Conservation (phyloP, 1,140 invertebrate species). For the Drosophila elegans region DNA sequence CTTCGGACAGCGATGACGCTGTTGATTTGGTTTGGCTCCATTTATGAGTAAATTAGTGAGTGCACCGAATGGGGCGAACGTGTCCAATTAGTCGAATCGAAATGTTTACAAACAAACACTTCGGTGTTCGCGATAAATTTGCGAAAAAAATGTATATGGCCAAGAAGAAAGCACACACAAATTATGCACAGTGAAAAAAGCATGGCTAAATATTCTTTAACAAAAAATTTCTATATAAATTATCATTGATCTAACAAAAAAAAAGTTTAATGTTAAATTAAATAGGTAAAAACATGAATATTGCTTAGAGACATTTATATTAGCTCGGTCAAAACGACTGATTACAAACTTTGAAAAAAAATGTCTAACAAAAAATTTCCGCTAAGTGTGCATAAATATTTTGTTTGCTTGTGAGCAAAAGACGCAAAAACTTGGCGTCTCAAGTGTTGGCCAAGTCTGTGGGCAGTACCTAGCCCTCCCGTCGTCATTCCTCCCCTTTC, state of each 20-base stretch:
- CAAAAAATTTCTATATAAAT: too few species aligned
- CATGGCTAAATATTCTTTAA: background rate
- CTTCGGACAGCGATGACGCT: conserved; percentile 23
- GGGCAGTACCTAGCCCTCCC: conserved; percentile 18
- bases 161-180: conserved; percentile 31
- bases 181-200: conserved; percentile 16
- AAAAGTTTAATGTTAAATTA: too few species aligned
- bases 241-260: too few species aligned
- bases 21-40: conserved; percentile 29
- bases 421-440: conserved; percentile 58
- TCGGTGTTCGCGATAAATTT: conserved; percentile 57
- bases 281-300: too few species aligned
- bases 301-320: too few species aligned
- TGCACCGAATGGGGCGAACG: conserved; percentile 47
- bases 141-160: conserved; percentile 50
- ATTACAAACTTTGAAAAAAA: too few species aligned
- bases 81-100: conserved; percentile 57
- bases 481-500: background rate
- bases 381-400: conserved; percentile 10
- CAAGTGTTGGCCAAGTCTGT: conserved; percentile 59
- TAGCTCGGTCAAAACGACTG: too few species aligned
- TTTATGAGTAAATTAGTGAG: conserved; percentile 40
- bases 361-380: too few species aligned
- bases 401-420: conserved; percentile 29
- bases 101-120: conserved; percentile 69